Percentiles rank a stretch among this genome's conserved stretches.
phyloP scores from a whole-genome alignment of 2,113 vertebrate species.

The Cottus gobio region DNA sequence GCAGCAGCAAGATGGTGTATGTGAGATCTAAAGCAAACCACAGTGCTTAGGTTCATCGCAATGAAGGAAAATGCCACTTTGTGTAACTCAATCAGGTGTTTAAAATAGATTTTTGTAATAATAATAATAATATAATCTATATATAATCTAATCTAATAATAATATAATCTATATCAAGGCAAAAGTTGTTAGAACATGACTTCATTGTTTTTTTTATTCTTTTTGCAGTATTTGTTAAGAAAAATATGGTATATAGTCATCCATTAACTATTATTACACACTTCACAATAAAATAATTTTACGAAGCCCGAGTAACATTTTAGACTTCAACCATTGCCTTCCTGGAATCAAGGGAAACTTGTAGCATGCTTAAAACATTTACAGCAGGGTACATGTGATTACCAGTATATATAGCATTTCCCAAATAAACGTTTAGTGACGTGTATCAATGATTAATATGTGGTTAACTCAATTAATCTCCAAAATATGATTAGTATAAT shows the following conservation, averaged over 20 bases:
- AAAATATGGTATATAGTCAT: background rate
- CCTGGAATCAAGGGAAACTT: background rate
- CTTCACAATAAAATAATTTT: background rate
- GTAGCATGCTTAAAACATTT: background rate
- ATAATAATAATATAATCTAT: too few species aligned
- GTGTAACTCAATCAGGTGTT: background rate
- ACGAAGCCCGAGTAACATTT: background rate
- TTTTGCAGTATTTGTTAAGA: background rate
- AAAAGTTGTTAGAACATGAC: background rate
- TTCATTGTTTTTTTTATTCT: background rate
- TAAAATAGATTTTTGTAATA: background rate
- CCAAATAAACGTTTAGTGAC: background rate
- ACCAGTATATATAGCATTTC: background rate
- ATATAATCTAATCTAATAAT: too few species aligned
- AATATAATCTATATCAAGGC: too few species aligned
- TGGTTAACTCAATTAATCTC: background rate
- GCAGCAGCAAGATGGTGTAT: background rate
- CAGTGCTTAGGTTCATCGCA: background rate
- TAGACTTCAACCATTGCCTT: background rate
- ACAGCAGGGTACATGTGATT: background rate
- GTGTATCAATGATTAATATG: background rate
- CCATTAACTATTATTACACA: background rate
- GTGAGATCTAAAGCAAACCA: background rate
- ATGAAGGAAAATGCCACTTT: background rate
- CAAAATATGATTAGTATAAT: background rate